These are phyloP conservation scores for Ectemnius cavifrons DNA, from an alignment of 2,888 invertebrate species.

Conservation along the genomic window DNA sequence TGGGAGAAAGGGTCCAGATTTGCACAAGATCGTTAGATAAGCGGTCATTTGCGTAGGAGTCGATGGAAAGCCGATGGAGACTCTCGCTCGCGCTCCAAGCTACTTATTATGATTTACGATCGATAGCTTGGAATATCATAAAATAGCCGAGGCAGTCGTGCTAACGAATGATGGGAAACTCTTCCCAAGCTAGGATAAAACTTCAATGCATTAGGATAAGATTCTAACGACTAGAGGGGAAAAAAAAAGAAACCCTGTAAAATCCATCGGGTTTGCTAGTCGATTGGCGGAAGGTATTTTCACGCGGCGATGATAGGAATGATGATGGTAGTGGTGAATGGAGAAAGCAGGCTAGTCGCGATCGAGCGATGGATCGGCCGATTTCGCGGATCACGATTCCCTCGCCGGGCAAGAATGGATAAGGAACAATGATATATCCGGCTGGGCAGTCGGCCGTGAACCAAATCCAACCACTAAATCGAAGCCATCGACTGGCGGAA, in stretches of 20 bases:
- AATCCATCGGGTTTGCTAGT: no score
- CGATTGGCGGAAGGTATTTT: background rate
- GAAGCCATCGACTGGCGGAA: slow-evolving; percentile 44
- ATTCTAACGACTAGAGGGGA: no score
- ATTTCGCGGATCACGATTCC: slow-evolving; percentile 55
- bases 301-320: slow-evolving; percentile 4
- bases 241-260: no score
- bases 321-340: slow-evolving; percentile 44
- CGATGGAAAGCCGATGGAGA: slow-evolving; percentile 38
- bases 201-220: no score
- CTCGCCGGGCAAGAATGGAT: slow-evolving; percentile 30
- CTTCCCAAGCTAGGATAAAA: no score
- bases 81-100: slow-evolving; percentile 5
- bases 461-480: slow-evolving; percentile 65
- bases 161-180: no score
- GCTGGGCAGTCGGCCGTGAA: slow-evolving; percentile 48
- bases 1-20: slow-evolving; percentile 41
- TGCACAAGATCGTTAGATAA: slow-evolving; percentile 56
- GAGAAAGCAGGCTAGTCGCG: slow-evolving; percentile 51
- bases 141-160: no score
- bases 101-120: slow-evolving; percentile 15
- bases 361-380: slow-evolving; percentile 54
- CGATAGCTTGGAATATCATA: slow-evolving; percentile 18
- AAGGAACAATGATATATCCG: slow-evolving; percentile 44
- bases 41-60: slow-evolving; percentile 44